These are phyloP conservation scores for Chloropsis cyanopogon DNA, from an alignment of 2,113 vertebrate species.

Conservation along the genomic window DNA sequence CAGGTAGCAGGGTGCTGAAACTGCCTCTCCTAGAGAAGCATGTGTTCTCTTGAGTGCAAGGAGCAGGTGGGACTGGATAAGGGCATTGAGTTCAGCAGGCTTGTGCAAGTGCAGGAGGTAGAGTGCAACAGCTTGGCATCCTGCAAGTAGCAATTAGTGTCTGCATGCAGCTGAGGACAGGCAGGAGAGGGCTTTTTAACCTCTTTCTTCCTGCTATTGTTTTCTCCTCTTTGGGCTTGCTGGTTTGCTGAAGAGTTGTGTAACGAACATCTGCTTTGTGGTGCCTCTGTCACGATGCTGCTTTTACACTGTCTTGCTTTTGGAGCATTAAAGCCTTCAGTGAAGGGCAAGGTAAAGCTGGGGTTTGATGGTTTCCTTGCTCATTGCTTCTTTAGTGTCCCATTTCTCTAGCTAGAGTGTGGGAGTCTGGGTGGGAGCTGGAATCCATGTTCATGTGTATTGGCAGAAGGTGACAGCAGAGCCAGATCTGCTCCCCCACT, in stretches of 20 bases:
- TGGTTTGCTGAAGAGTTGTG: background rate
- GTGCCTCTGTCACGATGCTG: background rate
- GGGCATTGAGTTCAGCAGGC: background rate
- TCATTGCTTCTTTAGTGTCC: background rate
- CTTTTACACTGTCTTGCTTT: background rate
- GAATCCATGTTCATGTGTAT: accelerated
- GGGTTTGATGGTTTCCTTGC: background rate
- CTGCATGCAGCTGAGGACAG: background rate
- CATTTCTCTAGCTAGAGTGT: background rate
- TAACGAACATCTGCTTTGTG: background rate
- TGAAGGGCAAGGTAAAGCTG: background rate
- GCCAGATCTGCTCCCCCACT: background rate
- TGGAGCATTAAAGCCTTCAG: background rate
- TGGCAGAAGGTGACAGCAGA: background rate
- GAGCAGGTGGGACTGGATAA: background rate
- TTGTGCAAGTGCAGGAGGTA: background rate
- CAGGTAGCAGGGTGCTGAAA: background rate
- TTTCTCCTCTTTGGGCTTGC: background rate
- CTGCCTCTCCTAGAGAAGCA: background rate
- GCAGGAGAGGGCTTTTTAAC: background rate
- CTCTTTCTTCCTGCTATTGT: background rate
- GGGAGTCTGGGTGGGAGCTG: background rate
- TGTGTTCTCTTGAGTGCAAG: background rate
- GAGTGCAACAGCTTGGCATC: background rate
- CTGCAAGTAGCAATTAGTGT: background rate